Percentiles rank a stretch among this genome's conserved stretches.
phyloP scores from a whole-genome alignment of 2,888 invertebrate species.

The Cremastinae sp. region DNA sequence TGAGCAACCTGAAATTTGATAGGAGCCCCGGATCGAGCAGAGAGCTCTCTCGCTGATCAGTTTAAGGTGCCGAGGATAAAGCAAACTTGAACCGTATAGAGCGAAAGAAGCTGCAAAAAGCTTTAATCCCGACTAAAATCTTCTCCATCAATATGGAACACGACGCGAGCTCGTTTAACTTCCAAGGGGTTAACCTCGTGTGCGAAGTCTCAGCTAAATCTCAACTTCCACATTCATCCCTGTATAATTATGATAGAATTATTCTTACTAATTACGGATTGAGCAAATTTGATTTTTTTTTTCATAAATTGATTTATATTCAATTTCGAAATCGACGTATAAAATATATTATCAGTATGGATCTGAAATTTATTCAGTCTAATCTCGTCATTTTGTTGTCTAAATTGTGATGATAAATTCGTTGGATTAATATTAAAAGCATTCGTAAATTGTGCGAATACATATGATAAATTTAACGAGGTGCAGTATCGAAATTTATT shows the following conservation, averaged over 20 bases:
- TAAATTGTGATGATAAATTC: too few species aligned
- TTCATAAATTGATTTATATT: too few species aligned
- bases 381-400: too few species aligned
- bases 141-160: conserved; percentile 48
- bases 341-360: too few species aligned
- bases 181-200: conserved; percentile 4
- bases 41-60: neutral
- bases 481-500: conserved; percentile 2
- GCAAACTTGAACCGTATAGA: conserved; percentile 10
- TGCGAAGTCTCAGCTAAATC: conserved; percentile 23
- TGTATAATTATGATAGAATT: neutral
- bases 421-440: neutral
- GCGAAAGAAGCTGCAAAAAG: conserved; percentile 16
- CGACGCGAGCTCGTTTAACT: conserved; percentile 48
- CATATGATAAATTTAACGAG: neutral
- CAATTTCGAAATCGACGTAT: too few species aligned
- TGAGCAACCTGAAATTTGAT: neutral
- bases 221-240: conserved; percentile 24
- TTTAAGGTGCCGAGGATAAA: conserved; percentile 14
- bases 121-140: conserved; percentile 36
- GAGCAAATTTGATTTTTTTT: too few species aligned
- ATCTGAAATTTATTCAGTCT: too few species aligned
- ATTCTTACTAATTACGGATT: neutral
- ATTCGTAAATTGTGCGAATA: neutral
- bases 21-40: conserved; percentile 7